A percentile compares a stretch with the other conserved stretches of the same genome.
phyloP scores from a whole-genome alignment of 2,113 vertebrate species.

The Clarias batrachus region DNA sequence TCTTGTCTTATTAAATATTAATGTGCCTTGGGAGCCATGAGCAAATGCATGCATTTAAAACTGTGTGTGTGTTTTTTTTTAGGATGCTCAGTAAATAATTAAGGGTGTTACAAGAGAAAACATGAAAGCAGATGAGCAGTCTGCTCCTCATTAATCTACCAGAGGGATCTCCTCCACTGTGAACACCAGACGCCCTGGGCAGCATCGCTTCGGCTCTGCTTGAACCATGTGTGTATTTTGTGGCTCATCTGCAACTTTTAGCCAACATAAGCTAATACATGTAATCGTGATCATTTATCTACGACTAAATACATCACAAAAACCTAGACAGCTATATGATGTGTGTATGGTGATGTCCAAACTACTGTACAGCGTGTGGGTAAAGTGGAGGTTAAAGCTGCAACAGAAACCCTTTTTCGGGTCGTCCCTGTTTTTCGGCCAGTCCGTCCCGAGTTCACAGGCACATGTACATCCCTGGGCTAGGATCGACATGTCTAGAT shows the following conservation, averaged over 20 bases:
- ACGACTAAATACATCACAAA: background rate
- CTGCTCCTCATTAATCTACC: slow-evolving; percentile 37
- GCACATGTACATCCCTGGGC: slow-evolving; percentile 20
- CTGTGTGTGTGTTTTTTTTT: no score
- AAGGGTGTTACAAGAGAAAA: slow-evolving; percentile 35
- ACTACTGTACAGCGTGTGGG: background rate
- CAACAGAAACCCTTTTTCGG: background rate
- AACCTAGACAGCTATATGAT: background rate
- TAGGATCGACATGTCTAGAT: slow-evolving; percentile 30
- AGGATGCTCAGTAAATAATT: slow-evolving; percentile 39
- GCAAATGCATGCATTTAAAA: slow-evolving; percentile 36
- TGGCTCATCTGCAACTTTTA: slow-evolving; percentile 5
- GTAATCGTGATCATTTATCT: background rate
- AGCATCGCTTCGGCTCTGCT: background rate
- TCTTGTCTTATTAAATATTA: slow-evolving; percentile 43
- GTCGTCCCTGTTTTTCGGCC: slow-evolving; percentile 7
- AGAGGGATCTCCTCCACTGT: slow-evolving; percentile 32
- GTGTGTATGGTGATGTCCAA: background rate
- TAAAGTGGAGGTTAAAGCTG: slow-evolving; percentile 12
- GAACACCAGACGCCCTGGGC: slow-evolving; percentile 28
- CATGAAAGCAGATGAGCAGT: slow-evolving; percentile 40
- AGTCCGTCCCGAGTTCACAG: slow-evolving; percentile 17
- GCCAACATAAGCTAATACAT: background rate
- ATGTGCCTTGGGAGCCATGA: slow-evolving; percentile 3
- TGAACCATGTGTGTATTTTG: background rate